Evolutionary conservation across 2,113 vertebrate genomes (phyloP).

Genomic region (Silurus glanis): DNA sequence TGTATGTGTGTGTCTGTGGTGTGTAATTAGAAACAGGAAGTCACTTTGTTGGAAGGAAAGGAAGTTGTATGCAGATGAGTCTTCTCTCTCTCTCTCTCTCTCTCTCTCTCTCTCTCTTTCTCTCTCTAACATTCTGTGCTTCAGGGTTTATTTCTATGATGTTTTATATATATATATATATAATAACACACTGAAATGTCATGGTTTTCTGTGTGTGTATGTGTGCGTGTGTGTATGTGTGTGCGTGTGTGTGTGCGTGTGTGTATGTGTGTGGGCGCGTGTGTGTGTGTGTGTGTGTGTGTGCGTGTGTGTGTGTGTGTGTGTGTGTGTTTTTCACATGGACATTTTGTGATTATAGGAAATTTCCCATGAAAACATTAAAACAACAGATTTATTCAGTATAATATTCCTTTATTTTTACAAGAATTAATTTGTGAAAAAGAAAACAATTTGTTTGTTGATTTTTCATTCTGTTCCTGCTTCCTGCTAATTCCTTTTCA

Average conservation of each 20-base stretch:
- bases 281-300: neutral
- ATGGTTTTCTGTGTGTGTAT: neutral
- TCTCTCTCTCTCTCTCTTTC: neutral
- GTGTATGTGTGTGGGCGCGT: too few relatives aligned
- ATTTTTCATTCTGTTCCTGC: neutral
- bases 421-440: neutral
- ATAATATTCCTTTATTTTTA: neutral
- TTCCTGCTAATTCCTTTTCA: neutral
- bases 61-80: slow-evolving; percentile 47
- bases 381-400: neutral
- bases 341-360: neutral
- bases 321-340: neutral
- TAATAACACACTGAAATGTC: neutral
- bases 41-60: slow-evolving; percentile 13
- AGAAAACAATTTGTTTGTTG: too few relatives aligned
- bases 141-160: neutral
- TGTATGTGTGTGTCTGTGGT: too few relatives aligned
- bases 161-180: too few relatives aligned
- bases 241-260: neutral
- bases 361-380: neutral
- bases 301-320: neutral
- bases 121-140: neutral
- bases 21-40: slow-evolving; percentile 8
- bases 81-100: slow-evolving; percentile 55
- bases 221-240: neutral